Conservation (phyloP, 2,888 invertebrate species). For the Cephalotes varians region DNA sequence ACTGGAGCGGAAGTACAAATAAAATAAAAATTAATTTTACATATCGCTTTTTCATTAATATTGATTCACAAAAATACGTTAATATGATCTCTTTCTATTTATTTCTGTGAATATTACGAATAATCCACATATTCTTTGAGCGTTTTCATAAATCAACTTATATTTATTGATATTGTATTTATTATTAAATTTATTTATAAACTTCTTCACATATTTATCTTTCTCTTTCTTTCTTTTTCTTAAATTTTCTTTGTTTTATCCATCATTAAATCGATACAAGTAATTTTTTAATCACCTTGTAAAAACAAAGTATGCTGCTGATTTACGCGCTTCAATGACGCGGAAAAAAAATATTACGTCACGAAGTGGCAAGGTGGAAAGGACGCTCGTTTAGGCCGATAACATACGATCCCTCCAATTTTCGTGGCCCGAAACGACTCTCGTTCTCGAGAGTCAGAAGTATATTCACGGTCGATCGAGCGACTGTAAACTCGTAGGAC, state of each 20-base stretch:
- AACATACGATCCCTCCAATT: constrained; percentile 69
- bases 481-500: constrained; percentile 64
- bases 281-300: constrained; percentile 27
- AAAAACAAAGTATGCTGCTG: neutral
- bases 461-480: constrained; percentile 74
- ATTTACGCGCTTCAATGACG: neutral
- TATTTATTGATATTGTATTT: neutral
- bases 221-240: neutral
- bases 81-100: neutral
- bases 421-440: constrained; percentile 67
- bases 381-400: constrained; percentile 60
- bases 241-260: neutral
- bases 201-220: neutral
- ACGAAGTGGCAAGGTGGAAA: neutral
- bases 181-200: neutral
- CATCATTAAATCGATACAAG: neutral
- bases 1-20: neutral
- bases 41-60: neutral
- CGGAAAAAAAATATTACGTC: neutral
- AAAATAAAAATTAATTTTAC: neutral
- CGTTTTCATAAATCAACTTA: neutral
- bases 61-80: neutral
- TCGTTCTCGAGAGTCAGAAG: constrained; percentile 63
- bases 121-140: neutral
- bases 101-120: neutral